These are phyloP conservation scores for Oncorhynchus gorbuscha DNA, from an alignment of 2,113 vertebrate species.

Conservation along the genomic window DNA sequence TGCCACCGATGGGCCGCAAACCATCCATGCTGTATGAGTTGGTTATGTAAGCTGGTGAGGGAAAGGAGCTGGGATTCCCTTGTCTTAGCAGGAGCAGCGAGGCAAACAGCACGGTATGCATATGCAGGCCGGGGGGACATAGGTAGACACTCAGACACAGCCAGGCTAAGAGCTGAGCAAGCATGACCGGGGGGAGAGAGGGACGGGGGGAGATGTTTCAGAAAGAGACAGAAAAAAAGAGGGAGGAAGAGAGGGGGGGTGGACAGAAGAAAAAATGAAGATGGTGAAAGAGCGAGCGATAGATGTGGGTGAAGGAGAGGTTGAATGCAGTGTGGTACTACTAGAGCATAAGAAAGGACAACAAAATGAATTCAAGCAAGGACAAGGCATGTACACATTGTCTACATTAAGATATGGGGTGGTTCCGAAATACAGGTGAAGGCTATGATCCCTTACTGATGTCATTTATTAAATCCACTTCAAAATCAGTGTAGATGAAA, in stretches of 20 bases:
- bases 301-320: too few species aligned
- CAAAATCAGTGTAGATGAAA: too few species aligned
- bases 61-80: neutral
- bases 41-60: neutral
- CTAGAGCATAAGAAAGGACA: too few species aligned
- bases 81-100: neutral
- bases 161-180: slow-evolving; percentile 1
- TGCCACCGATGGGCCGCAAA: neutral
- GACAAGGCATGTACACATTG: slow-evolving; percentile 3
- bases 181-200: neutral
- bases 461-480: too few species aligned
- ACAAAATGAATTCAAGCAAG: too few species aligned
- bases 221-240: slow-evolving; percentile 17
- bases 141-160: neutral
- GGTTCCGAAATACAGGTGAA: too few species aligned
- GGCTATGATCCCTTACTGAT: too few species aligned
- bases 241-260: slow-evolving; percentile 4
- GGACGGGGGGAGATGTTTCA: neutral
- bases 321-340: too few species aligned
- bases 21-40: neutral
- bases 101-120: slow-evolving; percentile 6
- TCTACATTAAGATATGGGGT: too few species aligned
- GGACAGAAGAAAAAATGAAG: too few species aligned
- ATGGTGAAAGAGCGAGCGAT: too few species aligned
- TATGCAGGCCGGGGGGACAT: neutral